phyloP scores from a whole-genome alignment of 2,888 invertebrate genomes.

The Drosophila mimetica region DNA sequence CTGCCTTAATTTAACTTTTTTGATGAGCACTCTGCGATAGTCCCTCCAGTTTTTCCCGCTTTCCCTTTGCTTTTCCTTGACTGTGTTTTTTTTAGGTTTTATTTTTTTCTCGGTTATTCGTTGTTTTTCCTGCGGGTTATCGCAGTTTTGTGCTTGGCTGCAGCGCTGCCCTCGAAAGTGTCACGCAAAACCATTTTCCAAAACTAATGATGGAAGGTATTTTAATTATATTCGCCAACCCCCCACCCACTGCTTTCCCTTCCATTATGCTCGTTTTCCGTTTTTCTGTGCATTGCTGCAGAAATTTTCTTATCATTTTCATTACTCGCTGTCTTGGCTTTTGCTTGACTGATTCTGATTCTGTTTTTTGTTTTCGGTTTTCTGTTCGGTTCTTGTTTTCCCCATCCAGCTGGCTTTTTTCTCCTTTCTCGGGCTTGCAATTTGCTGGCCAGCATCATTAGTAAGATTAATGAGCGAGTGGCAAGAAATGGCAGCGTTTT shows the following conservation, averaged over 20 bases:
- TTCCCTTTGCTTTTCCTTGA: conserved; percentile 16
- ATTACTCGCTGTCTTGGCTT: conserved; percentile 74
- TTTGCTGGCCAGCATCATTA: conserved; percentile 78
- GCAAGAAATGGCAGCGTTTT: conserved; percentile 51
- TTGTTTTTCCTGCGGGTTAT: conserved; percentile 72
- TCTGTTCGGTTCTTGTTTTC: conserved; percentile 51
- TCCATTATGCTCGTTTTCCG: conserved; percentile 21
- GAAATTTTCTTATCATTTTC: conserved; percentile 82
- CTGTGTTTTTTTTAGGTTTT: conserved; percentile 20
- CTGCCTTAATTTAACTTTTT: conserved; percentile 77
- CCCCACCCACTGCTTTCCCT: background rate
- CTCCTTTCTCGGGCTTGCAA: conserved; percentile 55
- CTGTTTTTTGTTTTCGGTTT: conserved; percentile 49
- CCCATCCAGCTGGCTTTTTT: conserved; percentile 31
- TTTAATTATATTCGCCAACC: conserved; percentile 76
- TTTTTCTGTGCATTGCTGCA: conserved; percentile 75
- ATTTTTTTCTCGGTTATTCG: conserved; percentile 19
- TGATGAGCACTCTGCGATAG: conserved; percentile 72
- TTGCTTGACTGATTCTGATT: conserved; percentile 78
- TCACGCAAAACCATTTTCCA: conserved; percentile 76
- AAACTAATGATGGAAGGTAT: conserved; percentile 83
- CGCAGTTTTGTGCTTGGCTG: conserved; percentile 78
- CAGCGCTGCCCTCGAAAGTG: conserved; percentile 62
- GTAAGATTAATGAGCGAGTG: conserved; percentile 76
- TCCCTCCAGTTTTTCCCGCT: conserved; percentile 39